phyloP scores from a whole-genome alignment of 2,888 invertebrate genomes.

The Tolmerus cingulatus region DNA sequence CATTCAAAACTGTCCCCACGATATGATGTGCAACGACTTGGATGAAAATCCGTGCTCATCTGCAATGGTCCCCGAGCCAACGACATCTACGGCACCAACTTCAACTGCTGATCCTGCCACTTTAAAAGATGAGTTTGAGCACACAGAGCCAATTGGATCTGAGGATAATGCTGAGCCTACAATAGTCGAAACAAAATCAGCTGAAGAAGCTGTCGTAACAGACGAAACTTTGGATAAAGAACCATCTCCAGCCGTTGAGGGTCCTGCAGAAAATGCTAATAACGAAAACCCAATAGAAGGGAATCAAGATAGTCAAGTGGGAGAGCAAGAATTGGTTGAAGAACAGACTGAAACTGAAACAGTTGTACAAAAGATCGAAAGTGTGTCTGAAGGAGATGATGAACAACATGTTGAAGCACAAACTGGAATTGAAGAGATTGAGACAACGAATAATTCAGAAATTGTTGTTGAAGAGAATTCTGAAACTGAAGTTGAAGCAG shows the following conservation, averaged over 20 bases:
- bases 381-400: background rate
- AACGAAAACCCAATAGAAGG: background rate
- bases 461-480: background rate
- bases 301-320: background rate
- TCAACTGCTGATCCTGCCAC: slow-evolving; percentile 45
- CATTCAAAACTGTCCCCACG: slow-evolving; percentile 62
- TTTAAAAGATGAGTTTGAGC: background rate
- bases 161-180: background rate
- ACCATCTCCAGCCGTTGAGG: background rate
- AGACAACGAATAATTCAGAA: background rate
- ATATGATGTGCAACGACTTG: slow-evolving; percentile 59
- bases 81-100: slow-evolving; percentile 49
- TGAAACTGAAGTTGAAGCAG: background rate
- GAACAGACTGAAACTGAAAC: background rate
- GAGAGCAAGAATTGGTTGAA: background rate
- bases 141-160: background rate
- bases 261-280: background rate
- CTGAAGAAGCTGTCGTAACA: background rate
- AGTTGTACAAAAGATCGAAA: background rate
- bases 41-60: slow-evolving; percentile 65
- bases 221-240: background rate
- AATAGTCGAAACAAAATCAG: background rate
- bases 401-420: background rate
- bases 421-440: background rate
- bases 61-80: slow-evolving; percentile 51